phyloP scores from a whole-genome alignment of 2,888 invertebrate species.

The Salpingus planirostris region DNA sequence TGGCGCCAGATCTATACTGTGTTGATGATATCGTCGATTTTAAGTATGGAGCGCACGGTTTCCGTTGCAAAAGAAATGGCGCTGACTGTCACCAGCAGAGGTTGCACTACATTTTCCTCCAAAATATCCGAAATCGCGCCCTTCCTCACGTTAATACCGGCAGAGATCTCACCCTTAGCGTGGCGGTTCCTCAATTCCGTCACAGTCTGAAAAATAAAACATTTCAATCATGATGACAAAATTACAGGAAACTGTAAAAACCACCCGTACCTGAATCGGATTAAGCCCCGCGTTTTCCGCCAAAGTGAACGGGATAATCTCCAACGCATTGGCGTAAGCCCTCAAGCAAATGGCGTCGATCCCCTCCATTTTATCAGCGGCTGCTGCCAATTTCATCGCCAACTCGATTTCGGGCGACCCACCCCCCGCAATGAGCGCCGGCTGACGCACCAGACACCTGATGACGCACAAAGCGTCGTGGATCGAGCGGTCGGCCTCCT shows the following conservation, averaged over 20 bases:
- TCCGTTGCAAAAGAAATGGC: constrained; percentile 92
- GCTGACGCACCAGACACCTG: constrained; percentile 91
- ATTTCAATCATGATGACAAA: too few species aligned
- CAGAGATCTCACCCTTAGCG: constrained; percentile 73
- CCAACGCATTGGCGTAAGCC: constrained; percentile 92
- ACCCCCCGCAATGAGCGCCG: constrained; percentile 88
- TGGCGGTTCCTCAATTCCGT: constrained; percentile 94
- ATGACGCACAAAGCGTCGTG: constrained; percentile 86
- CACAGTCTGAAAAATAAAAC: constrained; percentile 57
- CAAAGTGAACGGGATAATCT: constrained; percentile 84
- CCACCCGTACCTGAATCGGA: constrained; percentile 41
- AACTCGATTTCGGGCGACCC: constrained; percentile 97
- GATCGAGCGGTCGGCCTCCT: constrained; percentile 71
- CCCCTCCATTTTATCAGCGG: constrained; percentile 77
- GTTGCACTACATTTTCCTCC: constrained; percentile 96
- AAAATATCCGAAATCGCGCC: constrained; percentile 95
- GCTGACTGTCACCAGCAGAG: constrained; percentile 87
- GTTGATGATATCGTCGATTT: constrained; percentile 99
- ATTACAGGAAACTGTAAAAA: too few species aligned
- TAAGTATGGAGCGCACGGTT: constrained; percentile 94
- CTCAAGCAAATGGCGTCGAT: constrained; percentile 93
- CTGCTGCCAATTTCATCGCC: constrained; percentile 70
- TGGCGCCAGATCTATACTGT: too few species aligned
- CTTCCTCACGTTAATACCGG: constrained; percentile 94
- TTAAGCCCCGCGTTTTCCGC: constrained; percentile 71